Evolutionary conservation across 1,140 invertebrate species (phyloP), one percentile per base, ranked within the genome.

Genomic region (Galendromus occidentalis): DNA sequence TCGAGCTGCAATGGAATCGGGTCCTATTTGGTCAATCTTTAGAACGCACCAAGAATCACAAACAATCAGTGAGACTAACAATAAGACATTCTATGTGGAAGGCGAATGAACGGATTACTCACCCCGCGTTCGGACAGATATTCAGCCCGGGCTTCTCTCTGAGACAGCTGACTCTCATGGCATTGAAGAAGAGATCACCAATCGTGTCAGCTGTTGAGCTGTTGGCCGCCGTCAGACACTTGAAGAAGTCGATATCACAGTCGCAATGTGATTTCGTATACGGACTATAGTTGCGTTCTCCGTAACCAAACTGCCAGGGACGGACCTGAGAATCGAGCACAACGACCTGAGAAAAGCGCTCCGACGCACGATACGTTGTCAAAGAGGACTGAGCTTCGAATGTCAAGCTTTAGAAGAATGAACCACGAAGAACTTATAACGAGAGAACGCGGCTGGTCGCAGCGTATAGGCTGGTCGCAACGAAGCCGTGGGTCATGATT

Each of bases 181-280:
- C 72, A 72, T 91, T 90, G 75, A 91, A 91, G 70, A 88, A 91
- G 65, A 91, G 82, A 67, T 84, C 84, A 42, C 87, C 88, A 81
- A 91, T 83, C 7, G 88, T 74, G 68, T 79, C 76, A 0, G 87
- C 84, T 14, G 83, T 80, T 66, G 82, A 81, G 9, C 78, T 79
- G 64, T 83, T 81, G 25, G 22, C 51, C 33, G 76, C 74, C 73
- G 89, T 90, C 44, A 91, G 78, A 76, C 88, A 91, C 1, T 82
- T 78, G 74, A 83, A 86, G 18, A 91, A 80, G 71, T 81, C 80
- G 65, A 85, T 81, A 72, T 91, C 88, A 74, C 88, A 91, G 18
- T 78, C 79, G 73, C 88, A 91, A 72, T 91, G 88, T 45, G 83
- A 89, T 78, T 78, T 80, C 20, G 74, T 72, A 39, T 7, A 67